Evolutionary conservation across 2,113 vertebrate species (phyloP).

Genomic region (Clinocottus analis): DNA sequence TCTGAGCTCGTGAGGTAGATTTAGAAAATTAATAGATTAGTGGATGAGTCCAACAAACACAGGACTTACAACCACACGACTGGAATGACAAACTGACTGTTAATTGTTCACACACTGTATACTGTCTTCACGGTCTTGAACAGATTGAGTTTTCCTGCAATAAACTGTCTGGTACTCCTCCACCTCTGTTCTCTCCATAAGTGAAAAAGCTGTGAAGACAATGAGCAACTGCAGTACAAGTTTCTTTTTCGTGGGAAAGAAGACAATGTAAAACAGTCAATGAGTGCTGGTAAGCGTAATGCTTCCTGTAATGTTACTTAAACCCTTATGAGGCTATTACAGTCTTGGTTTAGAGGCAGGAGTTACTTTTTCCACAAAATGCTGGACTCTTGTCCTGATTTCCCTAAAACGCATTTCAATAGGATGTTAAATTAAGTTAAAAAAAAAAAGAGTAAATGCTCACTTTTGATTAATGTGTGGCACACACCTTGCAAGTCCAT

Average conservation of each 20-base stretch:
- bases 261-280: conserved; percentile 19
- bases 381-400: conserved; percentile 29
- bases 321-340: conserved; percentile 10
- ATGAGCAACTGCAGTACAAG: no score
- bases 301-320: conserved; percentile 16
- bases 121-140: conserved; percentile 37
- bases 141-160: conserved; percentile 10
- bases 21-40: background rate
- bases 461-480: background rate
- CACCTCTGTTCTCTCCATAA: background rate
- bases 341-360: conserved; percentile 21
- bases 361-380: conserved; percentile 21
- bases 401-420: background rate
- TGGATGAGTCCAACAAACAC: background rate
- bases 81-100: conserved; percentile 58
- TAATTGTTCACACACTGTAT: conserved; percentile 43
- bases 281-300: conserved; percentile 8
- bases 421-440: conserved; percentile 1
- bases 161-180: conserved; percentile 8
- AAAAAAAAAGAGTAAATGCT: background rate
- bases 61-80: background rate
- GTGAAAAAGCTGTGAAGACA: no score
- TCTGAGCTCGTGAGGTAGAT: background rate
- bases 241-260: background rate
- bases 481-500: background rate